phyloP scores from a whole-genome alignment of 2,113 vertebrate genomes.

The Parus major region DNA sequence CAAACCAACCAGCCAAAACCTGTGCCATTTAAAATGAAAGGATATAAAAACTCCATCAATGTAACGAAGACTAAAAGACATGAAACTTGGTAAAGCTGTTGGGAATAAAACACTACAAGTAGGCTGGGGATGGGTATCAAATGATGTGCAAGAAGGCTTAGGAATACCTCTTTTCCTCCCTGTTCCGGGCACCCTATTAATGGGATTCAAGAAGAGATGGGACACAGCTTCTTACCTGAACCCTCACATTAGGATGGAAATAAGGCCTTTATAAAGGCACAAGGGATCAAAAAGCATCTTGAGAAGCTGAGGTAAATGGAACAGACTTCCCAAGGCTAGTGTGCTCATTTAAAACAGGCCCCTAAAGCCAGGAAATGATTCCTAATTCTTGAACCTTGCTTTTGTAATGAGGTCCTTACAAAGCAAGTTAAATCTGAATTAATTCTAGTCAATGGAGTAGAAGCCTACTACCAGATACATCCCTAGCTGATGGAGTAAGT shows the following conservation, averaged over 20 bases:
- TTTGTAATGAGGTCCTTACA: background rate
- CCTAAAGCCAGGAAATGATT: background rate
- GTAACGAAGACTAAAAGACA: background rate
- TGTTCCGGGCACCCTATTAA: background rate
- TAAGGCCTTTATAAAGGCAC: background rate
- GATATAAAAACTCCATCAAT: background rate
- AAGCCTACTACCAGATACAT: background rate
- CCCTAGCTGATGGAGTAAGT: background rate
- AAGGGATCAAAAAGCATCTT: background rate
- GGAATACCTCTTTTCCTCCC: background rate
- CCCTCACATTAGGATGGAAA: background rate
- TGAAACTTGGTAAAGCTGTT: background rate
- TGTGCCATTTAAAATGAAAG: background rate
- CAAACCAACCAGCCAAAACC: background rate
- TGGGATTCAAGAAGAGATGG: background rate
- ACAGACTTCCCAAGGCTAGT: background rate
- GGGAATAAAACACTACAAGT: background rate
- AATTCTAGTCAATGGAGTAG: background rate
- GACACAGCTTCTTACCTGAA: background rate
- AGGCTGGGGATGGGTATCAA: background rate
- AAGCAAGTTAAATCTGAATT: background rate
- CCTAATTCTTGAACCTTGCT: background rate
- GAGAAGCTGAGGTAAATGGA: background rate
- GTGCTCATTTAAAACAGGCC: background rate
- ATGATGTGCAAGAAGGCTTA: background rate